phyloP scores from a whole-genome alignment of 2,113 vertebrate genomes.

The Cygnus atratus region DNA sequence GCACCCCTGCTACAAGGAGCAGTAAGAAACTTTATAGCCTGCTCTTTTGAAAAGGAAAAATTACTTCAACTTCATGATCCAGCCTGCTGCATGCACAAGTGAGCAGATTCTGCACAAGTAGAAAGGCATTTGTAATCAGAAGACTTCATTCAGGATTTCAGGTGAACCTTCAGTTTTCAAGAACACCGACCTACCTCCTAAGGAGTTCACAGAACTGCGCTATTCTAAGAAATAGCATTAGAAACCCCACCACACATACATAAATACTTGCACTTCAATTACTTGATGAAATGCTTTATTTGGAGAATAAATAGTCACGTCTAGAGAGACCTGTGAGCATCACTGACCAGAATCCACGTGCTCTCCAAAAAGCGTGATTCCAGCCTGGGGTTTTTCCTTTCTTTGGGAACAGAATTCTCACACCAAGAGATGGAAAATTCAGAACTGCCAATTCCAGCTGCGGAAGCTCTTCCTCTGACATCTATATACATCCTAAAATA shows the following conservation, averaged over 20 bases:
- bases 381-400: background rate
- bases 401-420: background rate
- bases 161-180: background rate
- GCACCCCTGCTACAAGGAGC: background rate
- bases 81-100: background rate
- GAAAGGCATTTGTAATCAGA: background rate
- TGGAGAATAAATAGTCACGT: background rate
- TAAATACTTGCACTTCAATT: background rate
- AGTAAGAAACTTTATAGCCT: background rate
- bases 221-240: background rate
- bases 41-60: background rate
- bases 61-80: background rate
- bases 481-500: background rate
- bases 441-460: slow-evolving; percentile 1
- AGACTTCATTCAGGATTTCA: background rate
- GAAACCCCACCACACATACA: background rate
- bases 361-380: slow-evolving; percentile 30
- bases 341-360: background rate
- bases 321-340: background rate
- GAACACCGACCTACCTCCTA: background rate
- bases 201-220: background rate
- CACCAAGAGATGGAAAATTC: background rate
- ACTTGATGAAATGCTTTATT: background rate
- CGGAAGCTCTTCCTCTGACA: background rate
- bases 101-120: background rate